These are phyloP conservation scores for Acomys russatus DNA, from an alignment of 2,797 vertebrate species.

Conservation along the genomic window DNA sequence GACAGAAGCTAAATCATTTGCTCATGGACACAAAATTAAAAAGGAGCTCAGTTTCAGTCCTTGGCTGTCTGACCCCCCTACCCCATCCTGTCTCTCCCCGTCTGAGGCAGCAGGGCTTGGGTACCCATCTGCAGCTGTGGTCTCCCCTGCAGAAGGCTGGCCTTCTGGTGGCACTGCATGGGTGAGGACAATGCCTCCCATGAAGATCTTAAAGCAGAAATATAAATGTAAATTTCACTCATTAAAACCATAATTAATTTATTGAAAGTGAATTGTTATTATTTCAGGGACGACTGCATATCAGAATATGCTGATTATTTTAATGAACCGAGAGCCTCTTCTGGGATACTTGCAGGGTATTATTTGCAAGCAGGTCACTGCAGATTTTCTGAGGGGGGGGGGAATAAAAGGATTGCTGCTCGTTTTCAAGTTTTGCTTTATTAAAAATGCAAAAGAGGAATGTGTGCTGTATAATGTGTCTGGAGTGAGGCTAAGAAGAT, in stretches of 20 bases:
- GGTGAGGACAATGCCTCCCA: slow-evolving; percentile 49
- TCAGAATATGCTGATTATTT: slow-evolving; percentile 85
- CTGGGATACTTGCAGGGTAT: slow-evolving; percentile 75
- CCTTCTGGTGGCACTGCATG: background rate
- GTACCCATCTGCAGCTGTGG: background rate
- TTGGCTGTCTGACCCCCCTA: background rate
- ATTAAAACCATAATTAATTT: slow-evolving; percentile 86
- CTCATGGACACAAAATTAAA: background rate
- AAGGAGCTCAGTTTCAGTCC: background rate
- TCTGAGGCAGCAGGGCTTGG: background rate
- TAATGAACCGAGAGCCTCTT: slow-evolving; percentile 84
- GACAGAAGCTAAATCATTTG: slow-evolving; percentile 13
- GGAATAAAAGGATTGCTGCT: slow-evolving; percentile 72
- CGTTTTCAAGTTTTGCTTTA: slow-evolving; percentile 79
- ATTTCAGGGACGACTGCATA: slow-evolving; percentile 84
- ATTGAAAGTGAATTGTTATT: slow-evolving; percentile 84
- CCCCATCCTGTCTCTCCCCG: background rate
- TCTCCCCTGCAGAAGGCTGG: background rate
- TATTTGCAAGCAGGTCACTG: slow-evolving; percentile 84
- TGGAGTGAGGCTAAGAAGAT: slow-evolving; percentile 35
- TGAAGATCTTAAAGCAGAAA: slow-evolving; percentile 79
- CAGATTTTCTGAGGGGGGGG: slow-evolving; percentile 73
- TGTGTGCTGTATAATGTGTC: slow-evolving; percentile 67
- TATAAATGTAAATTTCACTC: slow-evolving; percentile 84
- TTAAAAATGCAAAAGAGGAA: slow-evolving; percentile 80